These are phyloP conservation scores for Poeciliopsis retropinna DNA, from an alignment of 2,113 vertebrate genomes.

Conservation along the genomic window DNA sequence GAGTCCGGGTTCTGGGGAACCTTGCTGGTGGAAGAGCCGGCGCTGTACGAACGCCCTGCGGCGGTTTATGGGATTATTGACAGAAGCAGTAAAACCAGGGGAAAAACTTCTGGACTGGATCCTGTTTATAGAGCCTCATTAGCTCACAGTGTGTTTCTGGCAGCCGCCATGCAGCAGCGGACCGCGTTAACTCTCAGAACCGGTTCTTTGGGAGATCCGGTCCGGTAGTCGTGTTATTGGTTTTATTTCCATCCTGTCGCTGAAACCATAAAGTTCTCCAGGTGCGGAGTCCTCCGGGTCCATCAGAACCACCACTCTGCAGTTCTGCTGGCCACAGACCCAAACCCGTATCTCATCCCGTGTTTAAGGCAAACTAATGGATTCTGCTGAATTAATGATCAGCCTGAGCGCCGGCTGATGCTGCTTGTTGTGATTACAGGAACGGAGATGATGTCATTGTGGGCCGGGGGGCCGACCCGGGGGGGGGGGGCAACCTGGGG, in stretches of 20 bases:
- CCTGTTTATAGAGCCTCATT: slow-evolving; percentile 68
- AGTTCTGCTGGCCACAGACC: slow-evolving; percentile 3
- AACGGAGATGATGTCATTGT: slow-evolving; percentile 24
- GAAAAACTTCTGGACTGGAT: slow-evolving; percentile 49
- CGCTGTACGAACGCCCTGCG: slow-evolving; percentile 23
- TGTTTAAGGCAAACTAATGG: slow-evolving; percentile 59
- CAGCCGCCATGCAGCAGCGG: slow-evolving; percentile 56
- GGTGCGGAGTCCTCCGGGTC: slow-evolving; percentile 15
- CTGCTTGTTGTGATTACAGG: slow-evolving; percentile 28
- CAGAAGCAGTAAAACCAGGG: slow-evolving; percentile 50
- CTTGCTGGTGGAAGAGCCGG: slow-evolving; percentile 9
- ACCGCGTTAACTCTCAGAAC: neutral
- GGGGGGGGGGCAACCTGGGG: neutral
- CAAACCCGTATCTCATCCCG: slow-evolving; percentile 54
- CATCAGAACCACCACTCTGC: slow-evolving; percentile 33
- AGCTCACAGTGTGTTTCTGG: slow-evolving; percentile 63
- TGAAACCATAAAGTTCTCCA: slow-evolving; percentile 16
- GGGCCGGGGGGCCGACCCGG: slow-evolving; percentile 1
- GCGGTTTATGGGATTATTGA: slow-evolving; percentile 57
- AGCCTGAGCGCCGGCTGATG: slow-evolving; percentile 23
- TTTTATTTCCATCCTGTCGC: slow-evolving; percentile 31
- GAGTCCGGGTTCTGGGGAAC: slow-evolving; percentile 32
- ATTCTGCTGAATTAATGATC: slow-evolving; percentile 37
- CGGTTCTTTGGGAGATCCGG: neutral
- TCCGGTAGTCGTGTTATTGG: neutral